Percentiles rank a stretch among this genome's conserved stretches.
These are phyloP conservation scores for Drosophila formosana DNA, from an alignment of 2,888 invertebrate species.

Conservation along the genomic window DNA sequence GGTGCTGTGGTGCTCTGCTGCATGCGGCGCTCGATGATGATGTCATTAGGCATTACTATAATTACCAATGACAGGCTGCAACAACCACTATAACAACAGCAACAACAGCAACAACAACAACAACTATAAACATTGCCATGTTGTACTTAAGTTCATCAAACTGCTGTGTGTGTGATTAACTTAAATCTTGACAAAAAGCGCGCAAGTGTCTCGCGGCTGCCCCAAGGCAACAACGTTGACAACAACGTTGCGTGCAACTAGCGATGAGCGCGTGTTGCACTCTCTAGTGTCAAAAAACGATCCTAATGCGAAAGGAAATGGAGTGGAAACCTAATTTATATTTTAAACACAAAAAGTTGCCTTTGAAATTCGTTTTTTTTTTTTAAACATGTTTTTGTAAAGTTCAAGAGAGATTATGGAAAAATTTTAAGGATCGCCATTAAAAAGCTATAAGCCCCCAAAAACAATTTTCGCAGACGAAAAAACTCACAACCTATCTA, in stretches of 20 bases:
- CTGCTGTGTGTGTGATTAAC: constrained; percentile 66
- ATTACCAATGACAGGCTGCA: constrained; percentile 56
- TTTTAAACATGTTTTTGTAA: too few species aligned
- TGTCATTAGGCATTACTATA: constrained; percentile 63
- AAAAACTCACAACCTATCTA: too few species aligned
- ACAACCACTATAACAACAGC: constrained; percentile 5
- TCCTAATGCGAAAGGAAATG: not conserved
- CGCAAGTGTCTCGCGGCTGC: constrained; percentile 66
- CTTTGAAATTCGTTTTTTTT: too few species aligned
- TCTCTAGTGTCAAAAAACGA: constrained; percentile 3
- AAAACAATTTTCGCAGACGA: too few species aligned
- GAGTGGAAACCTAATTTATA: not conserved
- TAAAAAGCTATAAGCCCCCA: too few species aligned
- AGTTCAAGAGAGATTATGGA: too few species aligned
- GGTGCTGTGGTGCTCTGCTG: constrained; percentile 23
- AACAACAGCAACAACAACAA: too few species aligned
- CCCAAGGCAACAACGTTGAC: constrained; percentile 32
- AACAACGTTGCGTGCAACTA: constrained; percentile 23
- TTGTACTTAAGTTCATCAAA: constrained; percentile 72
- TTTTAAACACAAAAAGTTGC: not conserved
- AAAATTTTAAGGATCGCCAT: too few species aligned
- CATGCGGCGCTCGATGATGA: constrained; percentile 31
- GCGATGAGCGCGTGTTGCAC: constrained; percentile 43
- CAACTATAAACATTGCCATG: constrained; percentile 29
- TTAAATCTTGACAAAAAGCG: constrained; percentile 76